These are phyloP conservation scores for Himalopsyche kuldschensis DNA, from an alignment of 2,888 invertebrate species.

Conservation along the genomic window DNA sequence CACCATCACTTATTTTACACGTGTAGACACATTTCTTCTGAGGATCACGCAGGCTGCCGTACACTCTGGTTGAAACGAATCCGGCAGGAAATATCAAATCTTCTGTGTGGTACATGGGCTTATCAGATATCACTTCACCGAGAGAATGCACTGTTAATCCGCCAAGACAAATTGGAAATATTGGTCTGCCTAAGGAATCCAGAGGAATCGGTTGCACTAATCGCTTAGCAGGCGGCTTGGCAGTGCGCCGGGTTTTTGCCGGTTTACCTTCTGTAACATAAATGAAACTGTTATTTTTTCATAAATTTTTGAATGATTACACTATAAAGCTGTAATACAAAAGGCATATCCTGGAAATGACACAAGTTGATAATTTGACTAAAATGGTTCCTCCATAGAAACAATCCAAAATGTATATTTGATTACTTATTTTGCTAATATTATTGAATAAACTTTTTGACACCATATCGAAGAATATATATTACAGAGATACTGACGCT, in stretches of 20 bases:
- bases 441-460: no score
- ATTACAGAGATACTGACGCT: no score
- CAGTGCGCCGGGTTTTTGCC: constrained; percentile 40
- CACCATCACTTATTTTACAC: constrained; percentile 77
- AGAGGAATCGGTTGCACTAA: constrained; percentile 43
- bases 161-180: constrained; percentile 73
- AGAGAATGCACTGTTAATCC: constrained; percentile 72
- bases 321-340: no score
- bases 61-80: constrained; percentile 75
- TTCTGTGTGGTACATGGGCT: constrained; percentile 69
- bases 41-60: constrained; percentile 71
- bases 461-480: no score
- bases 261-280: constrained; percentile 39
- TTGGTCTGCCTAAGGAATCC: constrained; percentile 67
- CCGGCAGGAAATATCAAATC: constrained; percentile 77
- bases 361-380: no score
- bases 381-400: no score
- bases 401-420: no score
- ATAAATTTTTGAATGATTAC: no score
- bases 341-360: no score
- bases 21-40: constrained; percentile 74
- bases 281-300: not conserved
- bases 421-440: no score
- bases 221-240: constrained; percentile 33
- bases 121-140: constrained; percentile 72